Evolutionary conservation across 64 coral and sea anemone species (phyloP), one percentile per base, ranked within the genome.

Genomic region (Pocillopora verrucosa): DNA sequence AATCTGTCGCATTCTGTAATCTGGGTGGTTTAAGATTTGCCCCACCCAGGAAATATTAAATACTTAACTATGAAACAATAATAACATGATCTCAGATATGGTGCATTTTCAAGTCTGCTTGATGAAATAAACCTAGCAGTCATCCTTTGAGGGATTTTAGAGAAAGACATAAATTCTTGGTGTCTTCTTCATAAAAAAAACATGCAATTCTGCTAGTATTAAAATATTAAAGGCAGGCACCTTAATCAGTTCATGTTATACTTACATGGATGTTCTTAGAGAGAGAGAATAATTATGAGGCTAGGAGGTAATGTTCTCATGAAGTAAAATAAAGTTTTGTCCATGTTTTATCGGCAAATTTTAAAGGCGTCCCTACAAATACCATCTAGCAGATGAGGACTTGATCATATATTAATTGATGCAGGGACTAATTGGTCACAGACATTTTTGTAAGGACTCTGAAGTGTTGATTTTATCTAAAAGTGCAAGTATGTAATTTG

Each of bases 11-110:
- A 56, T 16, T 19, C 56, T 17, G 24, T 74, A 36, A 34, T 36
- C 17, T 77, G 75, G 75, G 75, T 58, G 75, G 36, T 20, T 56
- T 19, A 22, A 20, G 7, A 20, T 56, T 57, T 10, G 56, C 58
- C 20, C 56, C 77, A 14, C 77, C 56, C 77, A 79, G 77, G 77
- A 79, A 79, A 58, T 22, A 79, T 61, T 61, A 59, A 79, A 12
- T 59, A 24, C 45, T 59, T 79, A 13, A 25, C 17, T 36, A 19
- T 56, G 20, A 70, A 70, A n/a, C 67, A 25, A 70, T 1, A 70
- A 5, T 70, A 20, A 68, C 5, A 10, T 24, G 41, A 70, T 24
- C 67, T 70, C 25, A n/a, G 67, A 70, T 25, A 70, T 24, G 11
- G n/a, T 24, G 7, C 67, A 70, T 70, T 9, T 70, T 7, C 11